Evolutionary conservation across 2,888 invertebrate genomes (phyloP).

Genomic region (Phengaris arion): DNA sequence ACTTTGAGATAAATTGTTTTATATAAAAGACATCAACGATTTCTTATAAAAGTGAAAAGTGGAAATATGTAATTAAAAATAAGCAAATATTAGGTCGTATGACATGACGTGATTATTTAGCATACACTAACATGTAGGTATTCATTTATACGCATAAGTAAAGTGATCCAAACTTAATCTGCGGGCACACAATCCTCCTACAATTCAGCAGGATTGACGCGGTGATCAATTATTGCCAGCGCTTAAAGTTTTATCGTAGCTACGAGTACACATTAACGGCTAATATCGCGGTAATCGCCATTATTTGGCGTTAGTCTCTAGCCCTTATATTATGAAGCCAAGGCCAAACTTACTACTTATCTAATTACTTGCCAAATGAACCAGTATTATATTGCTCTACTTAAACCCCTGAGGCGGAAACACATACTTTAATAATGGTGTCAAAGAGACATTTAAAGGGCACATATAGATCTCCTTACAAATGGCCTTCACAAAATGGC

Average conservation of each 20-base stretch:
- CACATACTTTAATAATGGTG: background rate
- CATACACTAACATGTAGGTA: no score
- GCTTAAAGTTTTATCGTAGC: no score
- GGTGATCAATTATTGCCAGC: no score
- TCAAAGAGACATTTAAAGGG: constrained; percentile 1
- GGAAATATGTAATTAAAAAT: no score
- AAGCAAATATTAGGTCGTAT: no score
- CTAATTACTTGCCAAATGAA: background rate
- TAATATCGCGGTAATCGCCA: background rate
- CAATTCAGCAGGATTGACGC: no score
- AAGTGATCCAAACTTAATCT: no score
- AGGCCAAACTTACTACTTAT: background rate
- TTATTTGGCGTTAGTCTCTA: background rate
- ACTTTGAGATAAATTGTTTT: background rate
- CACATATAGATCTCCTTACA: constrained; percentile 45
- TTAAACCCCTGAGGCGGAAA: constrained; percentile 1
- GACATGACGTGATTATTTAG: no score
- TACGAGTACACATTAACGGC: background rate
- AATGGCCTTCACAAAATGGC: constrained; percentile 56
- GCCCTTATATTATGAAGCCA: background rate
- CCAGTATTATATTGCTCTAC: background rate
- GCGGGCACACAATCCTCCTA: no score
- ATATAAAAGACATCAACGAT: constrained; percentile 9
- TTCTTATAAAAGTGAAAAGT: background rate
- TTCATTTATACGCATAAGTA: no score